These are phyloP conservation scores for Xylocopa sonorina DNA, from an alignment of 1,140 invertebrate genomes.

Conservation along the genomic window DNA sequence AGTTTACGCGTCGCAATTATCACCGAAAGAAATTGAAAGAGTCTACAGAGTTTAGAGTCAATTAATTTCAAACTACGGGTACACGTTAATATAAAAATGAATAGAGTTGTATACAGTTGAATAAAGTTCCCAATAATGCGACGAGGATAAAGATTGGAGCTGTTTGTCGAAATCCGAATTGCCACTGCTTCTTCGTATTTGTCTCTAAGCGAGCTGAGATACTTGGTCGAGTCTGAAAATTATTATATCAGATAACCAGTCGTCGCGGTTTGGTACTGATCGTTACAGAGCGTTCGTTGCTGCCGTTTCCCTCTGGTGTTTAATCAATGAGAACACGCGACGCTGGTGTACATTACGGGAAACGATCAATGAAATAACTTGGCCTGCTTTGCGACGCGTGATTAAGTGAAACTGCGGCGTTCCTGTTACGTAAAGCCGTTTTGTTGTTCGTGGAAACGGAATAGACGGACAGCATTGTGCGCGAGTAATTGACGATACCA, in stretches of 20 bases:
- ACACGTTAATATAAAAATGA: too few relatives aligned
- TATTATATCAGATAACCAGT: conserved; percentile 22
- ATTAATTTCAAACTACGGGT: too few relatives aligned
- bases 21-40: background rate
- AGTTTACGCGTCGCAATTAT: background rate
- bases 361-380: conserved; percentile 42
- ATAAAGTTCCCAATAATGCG: too few relatives aligned
- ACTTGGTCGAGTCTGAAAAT: conserved; percentile 14
- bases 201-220: background rate
- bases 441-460: conserved; percentile 3
- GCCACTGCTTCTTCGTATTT: conserved; percentile 18
- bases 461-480: background rate
- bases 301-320: background rate
- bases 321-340: conserved; percentile 17
- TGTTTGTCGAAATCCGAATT: conserved; percentile 12
- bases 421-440: conserved; percentile 1
- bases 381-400: conserved; percentile 16
- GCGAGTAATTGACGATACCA: background rate
- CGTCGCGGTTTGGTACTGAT: background rate
- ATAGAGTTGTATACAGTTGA: too few relatives aligned
- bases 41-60: too few relatives aligned
- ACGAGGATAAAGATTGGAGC: background rate
- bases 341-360: background rate
- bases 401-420: background rate
- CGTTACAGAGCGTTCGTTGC: background rate